phyloP scores from a whole-genome alignment of 2,888 invertebrate genomes.

The Chaetoderma sp. region DNA sequence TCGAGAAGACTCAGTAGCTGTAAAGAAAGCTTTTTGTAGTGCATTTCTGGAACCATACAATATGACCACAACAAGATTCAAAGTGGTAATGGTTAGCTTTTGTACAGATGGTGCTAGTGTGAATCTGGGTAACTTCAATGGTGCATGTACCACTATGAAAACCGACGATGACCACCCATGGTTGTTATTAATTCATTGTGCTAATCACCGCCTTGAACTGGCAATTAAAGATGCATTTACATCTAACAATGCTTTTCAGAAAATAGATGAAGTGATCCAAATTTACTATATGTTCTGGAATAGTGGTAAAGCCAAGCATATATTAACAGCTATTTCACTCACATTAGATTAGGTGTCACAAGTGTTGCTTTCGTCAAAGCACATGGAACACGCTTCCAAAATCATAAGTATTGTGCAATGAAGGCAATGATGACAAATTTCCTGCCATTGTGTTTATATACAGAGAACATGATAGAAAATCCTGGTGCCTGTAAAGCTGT shows the following conservation, averaged over 20 bases:
- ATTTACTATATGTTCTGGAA: conserved; percentile 14
- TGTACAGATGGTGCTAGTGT: conserved; percentile 12
- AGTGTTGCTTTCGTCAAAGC: conserved; percentile 10
- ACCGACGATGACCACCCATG: neutral
- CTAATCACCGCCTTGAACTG: conserved; percentile 6
- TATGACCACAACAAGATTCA: neutral
- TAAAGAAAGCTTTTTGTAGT: neutral
- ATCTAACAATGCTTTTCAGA: neutral
- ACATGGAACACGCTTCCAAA: conserved; percentile 2
- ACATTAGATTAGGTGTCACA: neutral
- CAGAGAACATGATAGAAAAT: conserved; percentile 2
- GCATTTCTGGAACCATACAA: conserved; percentile 8
- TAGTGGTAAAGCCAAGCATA: conserved; percentile 6
- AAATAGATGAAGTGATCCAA: conserved; percentile 12
- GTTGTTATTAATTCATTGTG: conserved; percentile 11
- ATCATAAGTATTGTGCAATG: neutral
- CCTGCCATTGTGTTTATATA: conserved; percentile 3
- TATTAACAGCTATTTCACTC: neutral
- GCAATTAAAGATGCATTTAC: conserved; percentile 11
- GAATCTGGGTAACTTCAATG: neutral
- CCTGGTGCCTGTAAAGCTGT: neutral
- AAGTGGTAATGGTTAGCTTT: neutral
- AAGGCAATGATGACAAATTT: conserved; percentile 5
- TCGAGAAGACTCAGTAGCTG: neutral
- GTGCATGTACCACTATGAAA: conserved; percentile 6